Conservation (phyloP, 1,140 invertebrate species). For the Venturia canescens region DNA sequence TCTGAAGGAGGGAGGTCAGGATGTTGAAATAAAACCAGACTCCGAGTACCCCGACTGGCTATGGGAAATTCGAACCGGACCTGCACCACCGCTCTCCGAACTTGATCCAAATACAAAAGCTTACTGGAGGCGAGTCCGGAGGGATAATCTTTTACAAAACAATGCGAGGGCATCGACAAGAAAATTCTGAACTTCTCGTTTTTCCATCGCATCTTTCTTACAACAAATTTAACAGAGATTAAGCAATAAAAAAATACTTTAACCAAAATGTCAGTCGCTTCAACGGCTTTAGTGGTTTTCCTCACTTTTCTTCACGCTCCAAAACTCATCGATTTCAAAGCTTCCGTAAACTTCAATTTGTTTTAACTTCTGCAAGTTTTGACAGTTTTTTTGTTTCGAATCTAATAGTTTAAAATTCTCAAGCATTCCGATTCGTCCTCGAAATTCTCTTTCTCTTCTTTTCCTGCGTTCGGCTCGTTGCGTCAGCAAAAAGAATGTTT, state of each 20-base stretch:
- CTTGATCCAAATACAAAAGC: constrained; percentile 87
- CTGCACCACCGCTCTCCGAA: constrained; percentile 82
- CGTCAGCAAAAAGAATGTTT: too few species aligned
- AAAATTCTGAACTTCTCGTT: constrained; percentile 46
- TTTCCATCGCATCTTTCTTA: not conserved
- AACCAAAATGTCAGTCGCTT: not conserved
- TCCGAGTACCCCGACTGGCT: constrained; percentile 96
- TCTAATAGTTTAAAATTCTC: too few species aligned
- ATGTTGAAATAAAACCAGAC: constrained; percentile 90
- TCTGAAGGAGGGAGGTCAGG: constrained; percentile 83
- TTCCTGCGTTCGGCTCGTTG: too few species aligned
- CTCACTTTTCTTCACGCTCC: too few species aligned
- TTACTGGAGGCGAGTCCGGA: constrained; percentile 87
- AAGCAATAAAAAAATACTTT: not conserved
- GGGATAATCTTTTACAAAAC: constrained; percentile 79
- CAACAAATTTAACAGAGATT: not conserved
- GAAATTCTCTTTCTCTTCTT: too few species aligned
- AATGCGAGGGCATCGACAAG: constrained; percentile 78
- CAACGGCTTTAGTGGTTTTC: too few species aligned
- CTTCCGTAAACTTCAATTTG: too few species aligned
- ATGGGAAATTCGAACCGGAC: constrained; percentile 84
- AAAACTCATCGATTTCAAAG: too few species aligned
- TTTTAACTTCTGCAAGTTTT: too few species aligned
- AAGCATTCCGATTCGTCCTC: too few species aligned
- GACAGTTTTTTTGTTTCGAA: too few species aligned